Percentiles rank a stretch among this genome's conserved stretches.
These are phyloP conservation scores for Bombus waltoni DNA, from an alignment of 1,140 invertebrate species.

Conservation along the genomic window DNA sequence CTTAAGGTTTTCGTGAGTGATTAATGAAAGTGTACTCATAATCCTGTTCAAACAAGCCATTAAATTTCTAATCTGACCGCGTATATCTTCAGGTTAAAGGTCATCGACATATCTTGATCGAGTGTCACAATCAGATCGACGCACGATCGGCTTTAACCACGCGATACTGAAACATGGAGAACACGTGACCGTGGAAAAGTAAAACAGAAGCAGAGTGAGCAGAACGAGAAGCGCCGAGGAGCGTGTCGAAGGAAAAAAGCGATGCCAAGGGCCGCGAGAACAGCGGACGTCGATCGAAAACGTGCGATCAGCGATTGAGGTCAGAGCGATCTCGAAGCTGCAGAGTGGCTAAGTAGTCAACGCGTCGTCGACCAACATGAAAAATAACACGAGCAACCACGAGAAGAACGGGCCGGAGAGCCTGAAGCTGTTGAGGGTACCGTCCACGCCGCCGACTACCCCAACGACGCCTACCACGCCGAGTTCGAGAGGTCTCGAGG, in stretches of 20 bases:
- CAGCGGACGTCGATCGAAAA: conserved; percentile 52
- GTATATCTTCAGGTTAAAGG: neutral
- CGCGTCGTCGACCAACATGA: conserved; percentile 59
- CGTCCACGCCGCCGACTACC: conserved; percentile 67
- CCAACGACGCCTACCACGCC: conserved; percentile 70
- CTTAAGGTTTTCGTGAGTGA: neutral
- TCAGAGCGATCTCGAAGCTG: conserved; percentile 52
- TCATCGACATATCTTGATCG: neutral
- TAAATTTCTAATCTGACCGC: neutral
- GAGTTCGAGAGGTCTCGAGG: conserved; percentile 80
- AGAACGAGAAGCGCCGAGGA: conserved; percentile 7
- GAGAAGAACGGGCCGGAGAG: conserved; percentile 78
- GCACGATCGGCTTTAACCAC: conserved; percentile 15
- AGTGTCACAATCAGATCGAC: neutral
- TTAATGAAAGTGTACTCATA: neutral
- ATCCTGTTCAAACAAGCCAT: neutral
- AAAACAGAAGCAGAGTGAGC: conserved; percentile 22
- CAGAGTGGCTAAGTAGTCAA: conserved; percentile 1
- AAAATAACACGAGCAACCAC: conserved; percentile 70
- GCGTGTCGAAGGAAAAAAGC: conserved; percentile 40
- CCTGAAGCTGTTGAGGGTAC: conserved; percentile 73
- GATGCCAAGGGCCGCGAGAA: conserved; percentile 65
- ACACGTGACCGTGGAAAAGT: conserved; percentile 57
- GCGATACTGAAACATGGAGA: conserved; percentile 56
- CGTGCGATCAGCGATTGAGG: conserved; percentile 63